phyloP scores from a whole-genome alignment of 2,113 vertebrate species.

The Ammospiza caudacuta region DNA sequence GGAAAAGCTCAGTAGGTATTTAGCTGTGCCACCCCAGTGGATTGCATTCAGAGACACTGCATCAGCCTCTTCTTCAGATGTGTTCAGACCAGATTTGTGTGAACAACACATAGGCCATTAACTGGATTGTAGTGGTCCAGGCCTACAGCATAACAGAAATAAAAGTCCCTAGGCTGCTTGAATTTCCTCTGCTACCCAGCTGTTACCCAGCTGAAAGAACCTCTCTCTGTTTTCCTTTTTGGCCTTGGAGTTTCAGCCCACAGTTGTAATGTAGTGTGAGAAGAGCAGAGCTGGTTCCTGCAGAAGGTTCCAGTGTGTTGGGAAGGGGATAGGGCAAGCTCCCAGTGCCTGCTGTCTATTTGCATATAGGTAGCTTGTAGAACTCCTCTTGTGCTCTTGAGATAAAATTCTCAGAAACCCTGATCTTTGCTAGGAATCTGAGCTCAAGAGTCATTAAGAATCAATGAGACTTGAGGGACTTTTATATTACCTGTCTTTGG shows the following conservation, averaged over 20 bases:
- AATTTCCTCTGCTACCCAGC: not conserved
- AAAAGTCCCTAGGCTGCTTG: not conserved
- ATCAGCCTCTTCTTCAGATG: not conserved
- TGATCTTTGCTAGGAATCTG: not conserved
- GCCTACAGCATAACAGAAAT: not conserved
- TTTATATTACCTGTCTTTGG: not conserved
- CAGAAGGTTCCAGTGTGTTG: not conserved
- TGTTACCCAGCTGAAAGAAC: not conserved
- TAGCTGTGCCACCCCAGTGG: not conserved
- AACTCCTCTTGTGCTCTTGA: not conserved
- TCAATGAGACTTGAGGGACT: not conserved
- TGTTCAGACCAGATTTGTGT: not conserved
- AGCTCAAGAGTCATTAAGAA: not conserved
- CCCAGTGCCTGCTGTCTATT: not conserved
- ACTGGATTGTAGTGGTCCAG: not conserved
- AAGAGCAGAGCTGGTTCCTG: not conserved
- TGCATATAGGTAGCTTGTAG: not conserved
- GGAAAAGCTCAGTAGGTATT: not conserved
- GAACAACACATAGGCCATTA: not conserved
- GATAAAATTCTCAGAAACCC: not conserved
- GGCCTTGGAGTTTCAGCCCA: not conserved
- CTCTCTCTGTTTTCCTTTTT: not conserved
- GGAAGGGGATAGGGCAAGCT: not conserved
- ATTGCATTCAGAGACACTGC: not conserved
- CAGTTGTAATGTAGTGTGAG: not conserved